A percentile compares a stretch with the other conserved stretches of the same genome.
phyloP scores from a whole-genome alignment of 92 coral and sea anemone species.

The Pocillopora meandrina region DNA sequence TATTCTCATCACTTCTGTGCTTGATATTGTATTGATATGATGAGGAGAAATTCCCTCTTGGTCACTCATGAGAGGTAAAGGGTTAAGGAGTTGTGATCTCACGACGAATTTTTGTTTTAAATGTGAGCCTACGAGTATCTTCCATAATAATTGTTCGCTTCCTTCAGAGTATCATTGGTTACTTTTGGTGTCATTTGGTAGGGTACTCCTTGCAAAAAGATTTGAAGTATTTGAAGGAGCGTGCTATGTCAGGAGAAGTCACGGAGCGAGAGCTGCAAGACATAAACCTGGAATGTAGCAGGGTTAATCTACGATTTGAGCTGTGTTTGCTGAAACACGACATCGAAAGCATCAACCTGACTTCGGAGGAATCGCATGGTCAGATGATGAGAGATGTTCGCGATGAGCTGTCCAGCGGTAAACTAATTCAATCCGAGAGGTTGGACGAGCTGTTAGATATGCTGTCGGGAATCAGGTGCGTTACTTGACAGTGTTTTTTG shows the following conservation, averaged over 20 bases:
- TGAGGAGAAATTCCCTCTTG: no score
- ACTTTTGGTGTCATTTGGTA: background rate
- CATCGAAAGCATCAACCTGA: constrained; percentile 4
- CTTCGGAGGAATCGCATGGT: constrained; percentile 14
- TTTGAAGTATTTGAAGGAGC: constrained; percentile 15
- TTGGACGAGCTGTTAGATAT: constrained; percentile 24
- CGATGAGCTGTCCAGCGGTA: constrained; percentile 17
- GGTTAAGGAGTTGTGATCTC: no score
- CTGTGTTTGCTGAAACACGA: constrained; percentile 48
- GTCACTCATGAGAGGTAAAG: no score
- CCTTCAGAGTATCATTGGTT: no score
- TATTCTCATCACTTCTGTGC: no score
- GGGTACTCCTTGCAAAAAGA: constrained; percentile 6
- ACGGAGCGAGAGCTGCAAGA: constrained; percentile 48
- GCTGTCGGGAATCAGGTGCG: constrained; percentile 38
- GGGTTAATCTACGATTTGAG: constrained; percentile 67
- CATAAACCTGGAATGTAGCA: constrained; percentile 64
- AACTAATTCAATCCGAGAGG: constrained; percentile 33
- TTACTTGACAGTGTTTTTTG: constrained; percentile 31
- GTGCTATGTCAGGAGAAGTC: constrained; percentile 7
- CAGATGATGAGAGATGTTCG: constrained; percentile 11
- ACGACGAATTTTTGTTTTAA: no score
- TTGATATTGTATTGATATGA: no score
- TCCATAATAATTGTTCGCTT: no score
- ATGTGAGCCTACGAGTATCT: background rate